Base-by-base conservation (phyloP, 2,888 invertebrate species). In the Tryphoninae sp. region DNA sequence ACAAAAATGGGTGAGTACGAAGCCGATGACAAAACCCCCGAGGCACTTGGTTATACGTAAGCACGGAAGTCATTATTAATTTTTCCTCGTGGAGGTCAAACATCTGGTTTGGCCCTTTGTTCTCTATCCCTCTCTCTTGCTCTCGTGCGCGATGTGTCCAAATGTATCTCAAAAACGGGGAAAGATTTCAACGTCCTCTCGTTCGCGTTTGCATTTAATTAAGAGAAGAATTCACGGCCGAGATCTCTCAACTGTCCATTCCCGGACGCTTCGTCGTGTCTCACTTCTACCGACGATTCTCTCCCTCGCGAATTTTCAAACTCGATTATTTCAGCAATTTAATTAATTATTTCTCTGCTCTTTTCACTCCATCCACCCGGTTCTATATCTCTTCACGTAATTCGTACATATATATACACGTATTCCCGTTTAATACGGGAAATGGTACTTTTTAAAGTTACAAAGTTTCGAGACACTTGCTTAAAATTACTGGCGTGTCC, bases 61-160 rank as follows among this genome's bases (percentile, higher is more conserved):
- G 0, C 58, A 76, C 58, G 62, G 68, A 88, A 86, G 84, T 87
- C 85, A 85, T 87, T 88, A 87, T 88, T 87, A 86, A 87, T 87
- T 86, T 80, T 74, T 75, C 78, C 80, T 75, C 83, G 86, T 86
- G 82, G 82, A 45, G 75, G 61, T 79, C 68, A 78, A 64, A 86
- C 85, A 87, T 80, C 84, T 84, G 87, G 83, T 80, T 81, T 78
- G 49, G 80, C 45, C 42, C 23, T 74, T 61, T n/a, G 40, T 11
- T 45, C 59, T 61, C 13, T 72, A 23, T 45, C 45, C 13, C 45
- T 45, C 45, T 45, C 45, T 45, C 45, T 45, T 13, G 11, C 11
- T 45, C 11, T 45, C 13, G 45, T 3, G 45, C 45, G 8, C 19
- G 16, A 45, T 22, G 49, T 49, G 1, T 40, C 45, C 16, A 53